Conservation (phyloP, 2,888 invertebrate species). For the Alentia gelatinosa region DNA sequence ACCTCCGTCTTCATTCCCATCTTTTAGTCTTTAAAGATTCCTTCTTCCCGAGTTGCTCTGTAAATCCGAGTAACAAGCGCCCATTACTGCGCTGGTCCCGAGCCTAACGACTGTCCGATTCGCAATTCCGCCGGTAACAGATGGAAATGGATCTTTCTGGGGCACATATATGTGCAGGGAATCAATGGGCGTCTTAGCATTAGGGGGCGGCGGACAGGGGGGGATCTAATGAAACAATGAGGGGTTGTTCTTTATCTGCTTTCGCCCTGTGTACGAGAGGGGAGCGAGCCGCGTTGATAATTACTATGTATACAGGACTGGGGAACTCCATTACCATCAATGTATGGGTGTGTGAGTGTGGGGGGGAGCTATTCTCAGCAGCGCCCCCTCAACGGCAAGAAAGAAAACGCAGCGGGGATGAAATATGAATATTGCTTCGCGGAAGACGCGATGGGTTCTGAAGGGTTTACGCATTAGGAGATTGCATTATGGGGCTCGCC, state of each 20-base stretch:
- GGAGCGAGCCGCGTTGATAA: background rate
- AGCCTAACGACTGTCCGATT: background rate
- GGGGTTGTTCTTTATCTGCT: background rate
- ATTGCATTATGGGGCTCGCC: too few species aligned
- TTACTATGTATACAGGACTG: conserved; percentile 8
- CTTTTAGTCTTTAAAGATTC: conserved; percentile 26
- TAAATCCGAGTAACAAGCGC: background rate
- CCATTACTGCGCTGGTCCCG: background rate
- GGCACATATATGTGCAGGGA: background rate
- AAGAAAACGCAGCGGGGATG: too few species aligned
- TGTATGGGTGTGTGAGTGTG: background rate
- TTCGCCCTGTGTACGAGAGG: background rate
- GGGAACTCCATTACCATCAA: background rate
- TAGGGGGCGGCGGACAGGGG: background rate
- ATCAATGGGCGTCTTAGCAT: background rate
- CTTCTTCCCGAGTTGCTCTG: background rate
- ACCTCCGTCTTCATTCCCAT: background rate
- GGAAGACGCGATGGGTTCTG: too few species aligned
- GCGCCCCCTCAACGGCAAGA: too few species aligned
- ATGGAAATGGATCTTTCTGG: background rate
- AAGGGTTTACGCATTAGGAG: too few species aligned
- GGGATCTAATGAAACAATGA: background rate
- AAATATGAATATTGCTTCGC: too few species aligned
- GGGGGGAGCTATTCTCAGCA: too few species aligned
- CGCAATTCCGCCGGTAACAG: background rate